These are phyloP conservation scores for Camponotus pennsylvanicus DNA, from an alignment of 1,140 invertebrate genomes.

Conservation along the genomic window DNA sequence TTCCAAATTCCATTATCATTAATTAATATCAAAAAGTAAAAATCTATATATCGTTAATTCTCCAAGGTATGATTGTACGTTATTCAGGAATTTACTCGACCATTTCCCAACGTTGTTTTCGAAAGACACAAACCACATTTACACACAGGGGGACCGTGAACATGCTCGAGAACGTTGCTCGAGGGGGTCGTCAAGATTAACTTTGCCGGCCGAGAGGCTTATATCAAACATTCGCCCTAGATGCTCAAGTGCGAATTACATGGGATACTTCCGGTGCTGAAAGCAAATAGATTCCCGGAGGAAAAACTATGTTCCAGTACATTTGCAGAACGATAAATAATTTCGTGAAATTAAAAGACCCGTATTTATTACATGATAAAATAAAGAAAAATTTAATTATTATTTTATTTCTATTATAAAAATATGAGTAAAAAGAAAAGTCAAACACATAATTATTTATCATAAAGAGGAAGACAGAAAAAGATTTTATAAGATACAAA, in stretches of 20 bases:
- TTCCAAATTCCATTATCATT: neutral
- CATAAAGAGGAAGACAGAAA: too few relatives aligned
- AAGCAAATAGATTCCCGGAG: neutral
- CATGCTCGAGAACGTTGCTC: conserved; percentile 47
- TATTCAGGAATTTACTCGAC: conserved; percentile 35
- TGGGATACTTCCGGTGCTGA: conserved; percentile 11
- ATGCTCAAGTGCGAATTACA: conserved; percentile 40
- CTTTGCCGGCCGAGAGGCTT: conserved; percentile 34
- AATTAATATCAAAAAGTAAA: neutral
- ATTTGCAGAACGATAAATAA: conserved; percentile 31
- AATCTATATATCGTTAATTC: neutral
- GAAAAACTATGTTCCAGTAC: neutral
- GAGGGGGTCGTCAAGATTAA: conserved; percentile 58
- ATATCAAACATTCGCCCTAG: conserved; percentile 49
- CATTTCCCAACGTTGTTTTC: conserved; percentile 48
- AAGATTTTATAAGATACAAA: neutral
- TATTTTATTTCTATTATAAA: neutral
- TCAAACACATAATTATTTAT: neutral
- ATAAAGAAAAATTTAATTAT: neutral
- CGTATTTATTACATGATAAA: neutral
- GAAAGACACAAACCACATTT: conserved; percentile 59
- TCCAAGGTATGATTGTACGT: conserved; percentile 13
- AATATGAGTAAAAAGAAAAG: neutral
- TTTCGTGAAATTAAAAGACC: neutral
- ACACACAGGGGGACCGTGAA: conserved; percentile 23